phyloP scores from a whole-genome alignment of 2,888 invertebrate genomes.

The Arrhopalites spinosus region DNA sequence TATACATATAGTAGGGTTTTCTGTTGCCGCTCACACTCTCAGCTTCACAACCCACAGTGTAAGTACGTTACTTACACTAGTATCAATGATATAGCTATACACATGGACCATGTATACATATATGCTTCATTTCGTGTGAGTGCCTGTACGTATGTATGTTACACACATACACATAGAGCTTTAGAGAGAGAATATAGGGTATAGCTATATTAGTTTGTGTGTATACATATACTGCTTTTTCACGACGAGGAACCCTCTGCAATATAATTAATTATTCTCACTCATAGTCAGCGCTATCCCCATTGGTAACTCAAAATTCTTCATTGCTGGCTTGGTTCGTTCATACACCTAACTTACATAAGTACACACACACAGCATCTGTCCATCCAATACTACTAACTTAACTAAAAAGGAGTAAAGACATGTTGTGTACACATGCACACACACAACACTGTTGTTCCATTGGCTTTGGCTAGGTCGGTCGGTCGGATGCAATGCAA shows the following conservation, averaged over 20 bases:
- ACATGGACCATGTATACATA: conserved; percentile 24
- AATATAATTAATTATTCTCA: conserved; percentile 50
- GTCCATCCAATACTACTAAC: background rate
- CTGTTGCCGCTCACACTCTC: conserved; percentile 33
- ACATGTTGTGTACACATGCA: conserved; percentile 1
- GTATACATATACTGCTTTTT: conserved; percentile 20
- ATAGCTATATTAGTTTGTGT: background rate
- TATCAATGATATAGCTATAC: background rate
- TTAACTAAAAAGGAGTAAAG: background rate
- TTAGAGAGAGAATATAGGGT: conserved; percentile 1
- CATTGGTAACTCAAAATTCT: conserved; percentile 42
- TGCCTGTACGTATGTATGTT: background rate
- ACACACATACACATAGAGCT: background rate
- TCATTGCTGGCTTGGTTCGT: conserved; percentile 20
- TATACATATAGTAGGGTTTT: conserved; percentile 17
- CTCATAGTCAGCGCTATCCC: conserved; percentile 34
- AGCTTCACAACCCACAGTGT: conserved; percentile 26
- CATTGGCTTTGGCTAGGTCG: conserved; percentile 1
- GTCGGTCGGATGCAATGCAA: conserved; percentile 5
- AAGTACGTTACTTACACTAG: background rate
- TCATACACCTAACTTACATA: background rate
- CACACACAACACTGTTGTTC: background rate
- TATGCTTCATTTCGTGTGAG: conserved; percentile 26
- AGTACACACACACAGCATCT: background rate
- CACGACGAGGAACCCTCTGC: conserved; percentile 33